Evolutionary conservation across 2,888 invertebrate species (phyloP).

Genomic region (Calameuta filiformis): DNA sequence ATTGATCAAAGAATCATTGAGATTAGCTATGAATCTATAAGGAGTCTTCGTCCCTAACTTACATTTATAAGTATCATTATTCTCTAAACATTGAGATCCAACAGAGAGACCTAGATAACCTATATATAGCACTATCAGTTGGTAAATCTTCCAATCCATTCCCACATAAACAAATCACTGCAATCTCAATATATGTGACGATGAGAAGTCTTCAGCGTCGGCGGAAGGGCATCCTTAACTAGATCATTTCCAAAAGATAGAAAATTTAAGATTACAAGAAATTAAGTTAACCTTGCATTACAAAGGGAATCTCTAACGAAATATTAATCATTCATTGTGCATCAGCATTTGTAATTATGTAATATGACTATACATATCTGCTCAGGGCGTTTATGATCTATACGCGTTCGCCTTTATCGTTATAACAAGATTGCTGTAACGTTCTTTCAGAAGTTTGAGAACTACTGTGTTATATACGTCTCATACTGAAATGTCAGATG

Average conservation of each 20-base stretch:
- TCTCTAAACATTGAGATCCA: slow-evolving; percentile 54
- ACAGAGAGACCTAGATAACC: slow-evolving; percentile 60
- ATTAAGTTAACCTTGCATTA: neutral
- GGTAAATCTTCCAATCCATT: neutral
- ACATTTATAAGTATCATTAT: slow-evolving; percentile 51
- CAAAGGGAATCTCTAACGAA: neutral
- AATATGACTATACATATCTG: neutral
- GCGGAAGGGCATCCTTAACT: neutral
- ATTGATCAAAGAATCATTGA: slow-evolving; percentile 70
- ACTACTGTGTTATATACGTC: neutral
- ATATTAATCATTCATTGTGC: neutral
- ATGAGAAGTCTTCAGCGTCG: neutral
- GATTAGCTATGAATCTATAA: slow-evolving; percentile 77
- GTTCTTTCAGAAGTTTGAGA: neutral
- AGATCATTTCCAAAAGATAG: neutral
- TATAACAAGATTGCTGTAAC: neutral
- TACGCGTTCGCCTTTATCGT: neutral
- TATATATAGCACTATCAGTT: neutral
- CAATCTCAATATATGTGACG: neutral
- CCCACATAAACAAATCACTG: neutral
- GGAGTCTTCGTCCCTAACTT: slow-evolving; percentile 78
- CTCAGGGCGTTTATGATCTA: neutral
- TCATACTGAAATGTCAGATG: neutral
- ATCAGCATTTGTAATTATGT: neutral
- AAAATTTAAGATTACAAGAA: neutral